phyloP scores from a whole-genome alignment of 1,140 invertebrate genomes.

The Heliothis subflexa region DNA sequence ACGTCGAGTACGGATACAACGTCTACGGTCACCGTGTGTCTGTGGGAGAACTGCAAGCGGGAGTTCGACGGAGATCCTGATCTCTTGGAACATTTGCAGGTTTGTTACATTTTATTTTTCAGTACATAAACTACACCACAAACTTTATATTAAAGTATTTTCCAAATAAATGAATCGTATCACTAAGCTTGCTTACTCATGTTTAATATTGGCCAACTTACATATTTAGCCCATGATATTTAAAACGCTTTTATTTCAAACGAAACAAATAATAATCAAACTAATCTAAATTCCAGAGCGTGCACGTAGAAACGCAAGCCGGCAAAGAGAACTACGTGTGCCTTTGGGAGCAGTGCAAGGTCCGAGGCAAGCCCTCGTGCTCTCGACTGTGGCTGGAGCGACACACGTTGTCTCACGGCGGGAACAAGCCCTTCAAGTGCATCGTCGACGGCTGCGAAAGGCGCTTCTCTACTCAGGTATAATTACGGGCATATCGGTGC shows the following conservation, averaged over 20 bases:
- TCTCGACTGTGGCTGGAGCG: constrained; percentile 97
- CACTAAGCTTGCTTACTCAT: no score
- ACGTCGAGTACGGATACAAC: constrained; percentile 73
- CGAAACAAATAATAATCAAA: background rate
- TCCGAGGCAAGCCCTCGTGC: constrained; percentile 96
- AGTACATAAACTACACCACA: no score
- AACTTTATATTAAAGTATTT: no score
- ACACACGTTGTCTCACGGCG: constrained; percentile 96
- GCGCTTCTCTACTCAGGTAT: constrained; percentile 96
- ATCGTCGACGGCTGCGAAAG: constrained; percentile 97
- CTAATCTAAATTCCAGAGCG: constrained; percentile 86
- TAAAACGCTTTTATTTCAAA: no score
- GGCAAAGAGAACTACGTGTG: constrained; percentile 94
- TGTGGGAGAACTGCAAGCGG: constrained; percentile 94
- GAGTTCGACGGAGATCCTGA: constrained; percentile 92
- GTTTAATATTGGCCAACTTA: no score
- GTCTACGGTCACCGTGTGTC: constrained; percentile 87
- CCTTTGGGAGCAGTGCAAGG: constrained; percentile 97
- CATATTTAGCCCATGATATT: background rate
- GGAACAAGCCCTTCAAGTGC: constrained; percentile 97
- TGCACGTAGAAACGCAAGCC: constrained; percentile 94
- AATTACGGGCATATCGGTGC: constrained; percentile 71
- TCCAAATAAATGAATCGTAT: no score
- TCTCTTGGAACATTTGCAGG: constrained; percentile 96
- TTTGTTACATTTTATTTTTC: constrained; percentile 76